These are phyloP conservation scores for Apogon talboti DNA, from an alignment of 2,797 vertebrate genomes.

Conservation along the genomic window DNA sequence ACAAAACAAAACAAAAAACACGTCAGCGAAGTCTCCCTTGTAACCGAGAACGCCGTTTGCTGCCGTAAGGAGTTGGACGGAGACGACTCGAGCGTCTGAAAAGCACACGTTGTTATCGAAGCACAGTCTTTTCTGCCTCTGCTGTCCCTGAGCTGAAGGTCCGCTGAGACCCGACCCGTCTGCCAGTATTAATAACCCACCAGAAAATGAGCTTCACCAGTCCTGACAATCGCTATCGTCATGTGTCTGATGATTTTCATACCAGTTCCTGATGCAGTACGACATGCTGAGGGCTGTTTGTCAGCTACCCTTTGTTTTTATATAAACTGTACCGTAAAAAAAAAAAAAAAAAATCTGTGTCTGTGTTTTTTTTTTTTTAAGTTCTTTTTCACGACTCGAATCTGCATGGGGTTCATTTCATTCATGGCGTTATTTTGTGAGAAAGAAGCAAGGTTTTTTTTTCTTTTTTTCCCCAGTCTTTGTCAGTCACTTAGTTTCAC, in stretches of 20 bases:
- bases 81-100: not conserved
- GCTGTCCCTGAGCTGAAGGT: constrained; percentile 18
- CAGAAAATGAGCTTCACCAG: constrained; percentile 64
- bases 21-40: constrained; percentile 22
- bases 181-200: constrained; percentile 71
- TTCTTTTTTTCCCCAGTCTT: too few species aligned
- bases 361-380: not conserved
- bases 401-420: not conserved
- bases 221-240: constrained; percentile 75
- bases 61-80: constrained; percentile 1
- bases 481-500: too few species aligned
- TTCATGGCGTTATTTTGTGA: too few species aligned
- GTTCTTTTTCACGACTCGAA: not conserved
- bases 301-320: constrained; percentile 76
- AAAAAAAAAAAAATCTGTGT: constrained; percentile 48
- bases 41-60: constrained; percentile 10
- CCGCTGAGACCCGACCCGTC: constrained; percentile 37
- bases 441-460: too few species aligned
- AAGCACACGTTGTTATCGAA: constrained; percentile 48
- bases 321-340: constrained; percentile 77
- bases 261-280: constrained; percentile 82
- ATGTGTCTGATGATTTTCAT: constrained; percentile 67
- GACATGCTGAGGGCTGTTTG: constrained; percentile 69
- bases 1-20: constrained; percentile 23
- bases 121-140: constrained; percentile 47